Percentiles rank a stretch among this genome's conserved stretches.
Evolutionary conservation across 1,140 invertebrate species (phyloP).

Genomic region (Venturia canescens): DNA sequence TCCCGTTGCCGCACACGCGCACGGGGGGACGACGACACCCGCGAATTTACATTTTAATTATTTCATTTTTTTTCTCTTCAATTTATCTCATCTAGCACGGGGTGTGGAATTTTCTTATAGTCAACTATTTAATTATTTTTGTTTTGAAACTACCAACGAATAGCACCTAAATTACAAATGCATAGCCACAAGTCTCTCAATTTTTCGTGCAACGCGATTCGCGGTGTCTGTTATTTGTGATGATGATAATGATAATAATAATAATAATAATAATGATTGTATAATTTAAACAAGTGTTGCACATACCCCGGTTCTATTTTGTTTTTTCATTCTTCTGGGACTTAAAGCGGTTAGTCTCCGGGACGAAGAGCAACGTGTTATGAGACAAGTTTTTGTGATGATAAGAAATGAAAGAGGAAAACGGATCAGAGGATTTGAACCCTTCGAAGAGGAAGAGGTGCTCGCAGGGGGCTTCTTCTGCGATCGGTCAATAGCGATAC

Average conservation of each 20-base stretch:
- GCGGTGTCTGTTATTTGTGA: neutral
- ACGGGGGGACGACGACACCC: neutral
- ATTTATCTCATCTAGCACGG: neutral
- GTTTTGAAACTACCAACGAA: conserved; percentile 39
- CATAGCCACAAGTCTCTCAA: conserved; percentile 16
- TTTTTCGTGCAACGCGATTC: conserved; percentile 16
- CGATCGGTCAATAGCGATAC: neutral
- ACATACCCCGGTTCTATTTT: conserved; percentile 14
- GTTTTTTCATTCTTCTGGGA: no score
- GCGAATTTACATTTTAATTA: conserved; percentile 6
- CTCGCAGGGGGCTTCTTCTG: neutral
- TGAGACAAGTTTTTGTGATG: neutral
- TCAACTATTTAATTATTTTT: neutral
- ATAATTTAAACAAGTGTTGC: conserved; percentile 10
- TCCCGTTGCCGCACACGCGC: neutral
- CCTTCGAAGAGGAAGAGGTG: neutral
- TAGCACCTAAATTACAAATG: conserved; percentile 41
- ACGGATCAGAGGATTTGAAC: neutral
- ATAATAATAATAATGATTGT: neutral
- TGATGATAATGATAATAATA: conserved; percentile 3
- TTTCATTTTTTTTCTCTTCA: neutral
- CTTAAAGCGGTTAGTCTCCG: no score
- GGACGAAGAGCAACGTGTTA: neutral
- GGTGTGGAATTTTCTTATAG: neutral
- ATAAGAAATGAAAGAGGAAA: neutral